Evolutionary conservation across 2,888 invertebrate species (phyloP).

Genomic region (Lepetodrilus schrolli): DNA sequence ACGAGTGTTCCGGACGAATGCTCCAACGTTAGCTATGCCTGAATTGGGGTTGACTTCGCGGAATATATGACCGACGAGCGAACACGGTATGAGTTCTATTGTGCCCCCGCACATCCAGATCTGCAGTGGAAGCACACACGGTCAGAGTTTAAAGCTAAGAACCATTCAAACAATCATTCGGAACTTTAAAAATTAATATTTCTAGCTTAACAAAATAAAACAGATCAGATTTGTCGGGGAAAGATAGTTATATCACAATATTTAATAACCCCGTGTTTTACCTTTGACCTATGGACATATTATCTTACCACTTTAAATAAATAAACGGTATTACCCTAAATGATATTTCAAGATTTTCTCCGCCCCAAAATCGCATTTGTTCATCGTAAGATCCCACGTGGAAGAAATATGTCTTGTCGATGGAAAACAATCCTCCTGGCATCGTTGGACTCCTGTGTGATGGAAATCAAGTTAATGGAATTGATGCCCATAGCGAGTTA

Average conservation of each 20-base stretch:
- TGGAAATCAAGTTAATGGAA: not conserved
- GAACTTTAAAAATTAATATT: not conserved
- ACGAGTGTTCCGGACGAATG: not conserved
- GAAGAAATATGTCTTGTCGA: not conserved
- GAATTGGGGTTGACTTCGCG: not conserved
- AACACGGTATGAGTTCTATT: not conserved
- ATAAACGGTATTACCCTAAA: constrained; percentile 4
- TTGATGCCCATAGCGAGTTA: not conserved
- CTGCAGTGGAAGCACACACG: no score
- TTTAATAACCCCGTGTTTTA: no score
- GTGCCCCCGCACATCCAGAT: constrained; percentile 15
- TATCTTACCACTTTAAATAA: no score
- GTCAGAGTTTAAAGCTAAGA: no score
- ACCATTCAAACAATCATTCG: not conserved
- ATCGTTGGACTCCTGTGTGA: constrained; percentile 6
- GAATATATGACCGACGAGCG: not conserved
- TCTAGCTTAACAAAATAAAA: no score
- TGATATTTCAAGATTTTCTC: constrained; percentile 2
- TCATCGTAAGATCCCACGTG: not conserved
- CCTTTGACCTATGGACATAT: no score
- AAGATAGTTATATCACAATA: no score
- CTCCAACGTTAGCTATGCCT: not conserved
- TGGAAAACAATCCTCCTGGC: constrained; percentile 14
- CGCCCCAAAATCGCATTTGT: not conserved
- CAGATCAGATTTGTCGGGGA: no score